phyloP scores from a whole-genome alignment of 2,113 vertebrate species.

The Notarius lentiginosus region DNA sequence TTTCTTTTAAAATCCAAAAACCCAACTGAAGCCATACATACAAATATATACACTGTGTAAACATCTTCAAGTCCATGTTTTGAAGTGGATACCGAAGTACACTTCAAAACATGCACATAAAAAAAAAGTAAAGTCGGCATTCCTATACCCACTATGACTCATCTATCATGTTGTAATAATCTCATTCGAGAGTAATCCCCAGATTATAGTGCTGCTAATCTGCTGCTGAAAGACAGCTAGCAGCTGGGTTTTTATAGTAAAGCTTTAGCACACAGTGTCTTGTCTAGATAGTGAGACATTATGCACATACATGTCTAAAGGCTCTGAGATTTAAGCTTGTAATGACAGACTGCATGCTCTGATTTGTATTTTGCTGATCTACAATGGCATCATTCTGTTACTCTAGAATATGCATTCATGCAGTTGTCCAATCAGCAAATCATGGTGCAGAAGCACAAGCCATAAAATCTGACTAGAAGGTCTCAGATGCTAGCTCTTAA shows the following conservation, averaged over 20 bases:
- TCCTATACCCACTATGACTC: background rate
- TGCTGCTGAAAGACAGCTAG: constrained; percentile 20
- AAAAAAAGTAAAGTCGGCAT: background rate
- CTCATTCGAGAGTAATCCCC: constrained; percentile 23
- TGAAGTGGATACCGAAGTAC: background rate
- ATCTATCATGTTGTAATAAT: constrained; percentile 23
- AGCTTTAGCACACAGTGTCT: background rate
- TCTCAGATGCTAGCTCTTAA: no score
- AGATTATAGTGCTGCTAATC: constrained; percentile 38
- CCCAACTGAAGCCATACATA: no score
- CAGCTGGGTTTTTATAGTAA: background rate
- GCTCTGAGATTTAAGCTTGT: constrained; percentile 10
- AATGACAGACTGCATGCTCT: constrained; percentile 11
- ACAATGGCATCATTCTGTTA: constrained; percentile 5
- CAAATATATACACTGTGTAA: no score
- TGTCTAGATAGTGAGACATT: constrained; percentile 14
- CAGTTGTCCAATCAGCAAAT: background rate
- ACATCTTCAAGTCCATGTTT: no score
- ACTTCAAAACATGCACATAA: background rate
- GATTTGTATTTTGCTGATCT: constrained; percentile 19
- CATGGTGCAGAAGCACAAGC: no score
- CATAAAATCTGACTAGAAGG: no score
- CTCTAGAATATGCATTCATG: background rate
- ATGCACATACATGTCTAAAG: background rate
- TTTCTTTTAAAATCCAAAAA: no score